Evolutionary conservation across 2,888 invertebrate genomes (phyloP).

Genomic region (Oscheius myriophilus): DNA sequence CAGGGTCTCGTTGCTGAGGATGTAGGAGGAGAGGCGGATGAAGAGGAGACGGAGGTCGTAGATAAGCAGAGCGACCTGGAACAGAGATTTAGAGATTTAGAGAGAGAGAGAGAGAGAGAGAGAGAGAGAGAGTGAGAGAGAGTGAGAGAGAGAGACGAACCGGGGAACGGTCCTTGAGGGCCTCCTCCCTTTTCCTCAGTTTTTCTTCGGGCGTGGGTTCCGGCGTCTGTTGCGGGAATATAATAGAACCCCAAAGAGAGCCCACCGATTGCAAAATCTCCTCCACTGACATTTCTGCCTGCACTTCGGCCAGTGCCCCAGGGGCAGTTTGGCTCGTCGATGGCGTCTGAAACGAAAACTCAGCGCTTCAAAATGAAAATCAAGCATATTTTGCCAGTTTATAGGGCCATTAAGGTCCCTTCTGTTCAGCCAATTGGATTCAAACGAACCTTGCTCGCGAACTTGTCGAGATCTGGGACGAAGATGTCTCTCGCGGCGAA

Average conservation of each 20-base stretch:
- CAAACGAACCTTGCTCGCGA: neutral
- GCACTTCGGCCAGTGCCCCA: neutral
- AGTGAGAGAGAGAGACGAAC: neutral
- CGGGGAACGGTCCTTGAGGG: neutral
- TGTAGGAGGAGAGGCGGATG: constrained; percentile 5
- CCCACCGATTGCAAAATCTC: no score
- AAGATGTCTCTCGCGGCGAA: constrained; percentile 14
- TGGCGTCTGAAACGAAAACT: neutral
- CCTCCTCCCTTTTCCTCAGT: neutral
- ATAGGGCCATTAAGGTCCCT: neutral
- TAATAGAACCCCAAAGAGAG: no score
- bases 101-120: no score
- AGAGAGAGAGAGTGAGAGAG: no score
- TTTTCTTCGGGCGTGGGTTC: no score
- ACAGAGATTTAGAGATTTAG: no score
- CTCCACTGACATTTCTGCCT: neutral
- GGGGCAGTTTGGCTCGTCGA: neutral
- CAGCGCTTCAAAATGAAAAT: no score
- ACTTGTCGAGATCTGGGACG: constrained; percentile 1
- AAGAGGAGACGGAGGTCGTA: constrained; percentile 13
- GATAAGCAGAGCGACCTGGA: constrained; percentile 19
- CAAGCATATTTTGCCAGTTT: no score
- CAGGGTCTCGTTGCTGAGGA: constrained; percentile 15
- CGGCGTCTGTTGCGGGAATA: no score
- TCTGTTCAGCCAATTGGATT: neutral